Conservation (phyloP, 2,888 invertebrate species). For the Caenorhabditis auriculariae region DNA sequence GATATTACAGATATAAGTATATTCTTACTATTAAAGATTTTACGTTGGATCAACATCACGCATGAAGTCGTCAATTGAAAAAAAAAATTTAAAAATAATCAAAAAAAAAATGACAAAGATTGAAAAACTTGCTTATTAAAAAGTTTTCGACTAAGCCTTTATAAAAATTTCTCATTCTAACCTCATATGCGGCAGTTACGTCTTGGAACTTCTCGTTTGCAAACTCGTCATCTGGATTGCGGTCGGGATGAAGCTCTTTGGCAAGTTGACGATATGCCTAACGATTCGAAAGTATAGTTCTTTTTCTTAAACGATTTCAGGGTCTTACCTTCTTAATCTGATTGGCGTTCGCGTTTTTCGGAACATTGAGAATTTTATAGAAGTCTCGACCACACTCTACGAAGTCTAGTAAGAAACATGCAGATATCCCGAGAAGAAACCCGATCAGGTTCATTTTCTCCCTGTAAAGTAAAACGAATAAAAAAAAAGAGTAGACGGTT, state of each 20-base stretch:
- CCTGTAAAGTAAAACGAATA: conserved; percentile 2
- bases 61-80: not conserved
- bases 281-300: conserved; percentile 2
- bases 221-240: conserved; percentile 88
- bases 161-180: conserved; percentile 11
- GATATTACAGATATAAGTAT: too few species aligned
- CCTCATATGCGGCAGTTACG: conserved; percentile 62
- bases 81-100: not conserved
- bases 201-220: conserved; percentile 82
- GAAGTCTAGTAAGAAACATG: conserved; percentile 25
- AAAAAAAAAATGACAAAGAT: conserved; percentile 1
- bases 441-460: conserved; percentile 16
- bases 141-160: not conserved
- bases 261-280: conserved; percentile 73
- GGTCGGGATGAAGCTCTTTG: conserved; percentile 95
- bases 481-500: not conserved
- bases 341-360: conserved; percentile 82
- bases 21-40: not conserved
- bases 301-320: not conserved
- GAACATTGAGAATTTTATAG: conserved; percentile 71
- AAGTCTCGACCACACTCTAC: conserved; percentile 57
- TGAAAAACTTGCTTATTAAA: not conserved
- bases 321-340: conserved; percentile 84
- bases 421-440: conserved; percentile 8
- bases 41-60: not conserved